Base-by-base conservation (phyloP, 2,888 invertebrate species). In the Phoronis australis region DNA sequence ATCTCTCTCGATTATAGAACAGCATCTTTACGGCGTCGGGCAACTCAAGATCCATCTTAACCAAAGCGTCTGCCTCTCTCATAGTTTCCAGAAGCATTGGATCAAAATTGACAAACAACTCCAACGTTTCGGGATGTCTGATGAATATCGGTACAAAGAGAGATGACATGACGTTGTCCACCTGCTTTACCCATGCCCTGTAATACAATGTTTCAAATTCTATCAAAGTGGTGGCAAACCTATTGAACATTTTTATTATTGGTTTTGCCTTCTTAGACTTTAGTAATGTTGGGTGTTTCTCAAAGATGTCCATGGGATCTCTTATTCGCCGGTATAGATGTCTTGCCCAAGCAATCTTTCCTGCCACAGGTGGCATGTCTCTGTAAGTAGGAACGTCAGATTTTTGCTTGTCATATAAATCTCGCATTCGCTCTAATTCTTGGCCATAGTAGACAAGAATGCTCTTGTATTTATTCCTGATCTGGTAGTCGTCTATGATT, bases 161-260 rank as follows among this genome's bases (percentile, higher is more conserved):
- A 45, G 84, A 72, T 66, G 56, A n/a, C n/a, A n/a, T n/a, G n/a
- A n/a, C n/a, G n/a, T n/a, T n/a, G n/a, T n/a, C 84, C 23, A 86
- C 84, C 69, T 87, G 85, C 66, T 86, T 83, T 54, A 80, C 83
- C 90, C 90, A 90, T 1, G 88, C 87, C 59, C 83, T 82, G 66
- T 91, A 89, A 72, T 88, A 87, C 51, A 89, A 84, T 64, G 87
- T 82, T 76, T 91, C 90, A 66, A 86, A 91, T 68, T 90, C 88
- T 18, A 87, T 82, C 54, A 91, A 85, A 2, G 90, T 88, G 51
- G 84, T 84, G 26, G 85, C 82, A 76, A 91, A 80, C 1, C 86
- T 85, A 68, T 91, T 91, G 69, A 85, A 90, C 45, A 87, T 64
- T 22, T 59, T 56, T 12, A 74, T 64, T 23, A 69, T 66, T 39